phyloP scores from a whole-genome alignment of 2,888 invertebrate species.

The Morpho achilles region DNA sequence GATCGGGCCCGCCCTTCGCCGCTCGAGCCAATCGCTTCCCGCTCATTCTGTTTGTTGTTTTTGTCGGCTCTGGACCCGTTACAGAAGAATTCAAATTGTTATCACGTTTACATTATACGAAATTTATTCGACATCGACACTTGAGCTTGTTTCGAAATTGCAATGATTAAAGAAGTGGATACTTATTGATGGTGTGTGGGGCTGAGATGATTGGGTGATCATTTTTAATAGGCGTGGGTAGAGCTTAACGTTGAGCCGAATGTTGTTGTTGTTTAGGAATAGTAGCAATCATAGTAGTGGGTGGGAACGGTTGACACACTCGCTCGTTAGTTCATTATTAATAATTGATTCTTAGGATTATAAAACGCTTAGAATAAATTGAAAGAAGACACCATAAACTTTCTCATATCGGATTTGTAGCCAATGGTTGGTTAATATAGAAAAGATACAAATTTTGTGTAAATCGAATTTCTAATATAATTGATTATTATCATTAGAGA shows the following conservation, averaged over 20 bases:
- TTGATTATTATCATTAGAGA: no score
- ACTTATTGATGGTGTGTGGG: constrained; percentile 57
- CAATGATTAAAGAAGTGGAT: constrained; percentile 75
- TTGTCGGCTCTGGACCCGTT: constrained; percentile 76
- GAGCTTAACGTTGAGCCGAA: background rate
- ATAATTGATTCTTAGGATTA: background rate
- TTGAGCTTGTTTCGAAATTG: constrained; percentile 78
- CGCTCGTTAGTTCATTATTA: background rate
- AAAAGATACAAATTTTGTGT: no score
- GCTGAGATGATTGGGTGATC: constrained; percentile 40
- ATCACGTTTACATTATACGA: constrained; percentile 79
- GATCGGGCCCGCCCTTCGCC: constrained; percentile 46
- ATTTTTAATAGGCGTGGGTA: constrained; percentile 35
- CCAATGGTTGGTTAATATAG: no score
- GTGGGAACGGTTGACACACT: constrained; percentile 1
- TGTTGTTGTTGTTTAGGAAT: constrained; percentile 3
- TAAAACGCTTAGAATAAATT: no score
- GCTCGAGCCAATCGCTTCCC: constrained; percentile 53
- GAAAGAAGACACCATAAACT: no score
- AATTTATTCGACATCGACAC: constrained; percentile 79
- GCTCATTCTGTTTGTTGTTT: constrained; percentile 74
- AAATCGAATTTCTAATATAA: no score
- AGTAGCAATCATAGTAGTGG: background rate
- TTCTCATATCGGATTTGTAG: no score
- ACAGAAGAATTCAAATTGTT: constrained; percentile 79